phyloP scores from a whole-genome alignment of 2,888 invertebrate species.

The Notodonta dromedarius region DNA sequence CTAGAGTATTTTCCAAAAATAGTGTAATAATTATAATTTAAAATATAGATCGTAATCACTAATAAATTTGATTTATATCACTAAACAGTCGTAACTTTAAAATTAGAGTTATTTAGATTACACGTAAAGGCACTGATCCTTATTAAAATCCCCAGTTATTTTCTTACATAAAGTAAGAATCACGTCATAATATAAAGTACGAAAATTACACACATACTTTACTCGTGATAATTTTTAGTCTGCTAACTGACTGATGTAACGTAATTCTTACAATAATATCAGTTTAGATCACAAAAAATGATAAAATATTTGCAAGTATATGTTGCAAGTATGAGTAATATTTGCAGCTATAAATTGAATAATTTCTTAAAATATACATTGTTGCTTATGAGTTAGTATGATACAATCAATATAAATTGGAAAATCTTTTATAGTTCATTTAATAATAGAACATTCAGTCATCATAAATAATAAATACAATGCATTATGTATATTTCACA shows the following conservation, averaged over 20 bases:
- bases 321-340: too few relatives aligned
- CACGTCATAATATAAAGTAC: slow-evolving; percentile 11
- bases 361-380: not conserved
- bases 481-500: slow-evolving; percentile 20
- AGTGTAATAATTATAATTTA: slow-evolving; percentile 71
- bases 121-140: slow-evolving; percentile 78
- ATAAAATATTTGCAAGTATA: slow-evolving; percentile 23
- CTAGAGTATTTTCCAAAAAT: slow-evolving; percentile 74
- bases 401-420: slow-evolving; percentile 26
- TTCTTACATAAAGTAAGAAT: slow-evolving; percentile 25
- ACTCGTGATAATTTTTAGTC: not conserved
- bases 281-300: slow-evolving; percentile 21
- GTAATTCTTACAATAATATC: slow-evolving; percentile 20
- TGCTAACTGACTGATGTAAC: not conserved
- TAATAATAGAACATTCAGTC: slow-evolving; percentile 45
- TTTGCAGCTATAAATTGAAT: slow-evolving; percentile 4
- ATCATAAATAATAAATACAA: slow-evolving; percentile 49
- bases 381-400: slow-evolving; percentile 10
- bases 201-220: too few relatives aligned
- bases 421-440: slow-evolving; percentile 22
- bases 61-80: slow-evolving; percentile 69
- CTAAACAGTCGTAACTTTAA: slow-evolving; percentile 73
- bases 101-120: slow-evolving; percentile 60
- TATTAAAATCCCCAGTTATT: slow-evolving; percentile 58
- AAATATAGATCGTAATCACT: slow-evolving; percentile 67